Evolutionary conservation across 2,113 vertebrate species (phyloP), one percentile per base, ranked within the genome.

Genomic region (Actenoides lindsayi): DNA sequence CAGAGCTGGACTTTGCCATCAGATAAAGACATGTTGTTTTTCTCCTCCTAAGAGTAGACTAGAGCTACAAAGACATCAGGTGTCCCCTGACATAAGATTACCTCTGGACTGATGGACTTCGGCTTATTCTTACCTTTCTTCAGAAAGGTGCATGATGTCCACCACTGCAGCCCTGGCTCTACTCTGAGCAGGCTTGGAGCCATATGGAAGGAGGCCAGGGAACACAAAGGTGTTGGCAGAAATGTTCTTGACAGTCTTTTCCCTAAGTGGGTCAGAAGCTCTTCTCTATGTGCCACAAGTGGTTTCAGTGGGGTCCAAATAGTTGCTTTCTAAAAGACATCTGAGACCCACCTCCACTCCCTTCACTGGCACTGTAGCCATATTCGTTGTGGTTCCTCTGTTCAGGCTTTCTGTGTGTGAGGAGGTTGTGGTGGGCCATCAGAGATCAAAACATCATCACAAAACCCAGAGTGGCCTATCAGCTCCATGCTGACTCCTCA

Each of bases 121-220:
- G 79, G 59, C 76, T 88, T 78, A 41, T 56, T 75, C 41, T 75
- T 83, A 25, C n/a, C 50, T 80, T 41, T 91, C 60, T 60, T 81
- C n/a, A 48, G 60, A 86, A 75, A 57, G 42, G 28, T 71, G 35
- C 1, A 1, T 69, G 80, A 41, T 48, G 56, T 70, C 76, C 51
- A 56, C 21, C 51, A 3, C 71, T 83, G 73, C 73, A 68, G 56
- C 60, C 67, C 30, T 42, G 64, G 53, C 68, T 77, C 6, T 59
- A 13, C 53, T 41, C n/a, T 68, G 37, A 83, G 54, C 48, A 79
- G 79, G 37, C 60, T 67, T 89, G 1, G 17, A 79, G 79, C 76
- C 46, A 13, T 5, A 5, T 60, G 83, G 51, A 68, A 51, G 27
- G 83, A 86, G 50, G 56, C 75, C 48, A 70, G 41, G 51, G 33